Evolutionary conservation across 2,888 invertebrate genomes (phyloP).

Genomic region (Calameuta pallipes): DNA sequence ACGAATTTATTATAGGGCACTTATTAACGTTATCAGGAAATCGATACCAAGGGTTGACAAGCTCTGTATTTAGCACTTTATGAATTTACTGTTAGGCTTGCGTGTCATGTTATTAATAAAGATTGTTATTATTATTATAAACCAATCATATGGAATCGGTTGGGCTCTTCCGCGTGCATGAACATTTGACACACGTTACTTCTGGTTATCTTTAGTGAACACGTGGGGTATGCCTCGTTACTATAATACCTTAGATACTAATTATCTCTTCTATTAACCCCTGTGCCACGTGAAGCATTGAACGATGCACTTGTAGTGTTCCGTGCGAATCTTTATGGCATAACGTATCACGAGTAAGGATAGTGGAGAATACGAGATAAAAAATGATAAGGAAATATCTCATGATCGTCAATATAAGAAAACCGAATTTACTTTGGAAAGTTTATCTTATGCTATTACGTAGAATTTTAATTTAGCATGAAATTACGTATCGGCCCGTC

Average conservation of each 20-base stretch:
- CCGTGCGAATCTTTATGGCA: not conserved
- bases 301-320: not conserved
- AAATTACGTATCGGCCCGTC: not conserved
- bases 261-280: not conserved
- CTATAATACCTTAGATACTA: not conserved
- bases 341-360: not conserved
- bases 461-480: not conserved
- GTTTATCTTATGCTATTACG: not conserved
- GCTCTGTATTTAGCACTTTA: not conserved
- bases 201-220: not conserved
- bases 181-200: not conserved
- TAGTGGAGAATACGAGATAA: not conserved
- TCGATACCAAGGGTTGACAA: not conserved
- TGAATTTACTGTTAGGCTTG: not conserved
- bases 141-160: not conserved
- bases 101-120: not conserved
- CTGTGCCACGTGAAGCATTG: not conserved
- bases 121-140: not conserved
- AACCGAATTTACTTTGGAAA: not conserved
- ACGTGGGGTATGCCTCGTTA: not conserved
- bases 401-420: not conserved
- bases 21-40: not conserved
- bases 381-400: not conserved
- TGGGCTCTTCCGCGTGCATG: not conserved
- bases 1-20: not conserved